Evolutionary conservation across 2,797 vertebrate species (phyloP).

Genomic region (Stomatorhinus walkeri): DNA sequence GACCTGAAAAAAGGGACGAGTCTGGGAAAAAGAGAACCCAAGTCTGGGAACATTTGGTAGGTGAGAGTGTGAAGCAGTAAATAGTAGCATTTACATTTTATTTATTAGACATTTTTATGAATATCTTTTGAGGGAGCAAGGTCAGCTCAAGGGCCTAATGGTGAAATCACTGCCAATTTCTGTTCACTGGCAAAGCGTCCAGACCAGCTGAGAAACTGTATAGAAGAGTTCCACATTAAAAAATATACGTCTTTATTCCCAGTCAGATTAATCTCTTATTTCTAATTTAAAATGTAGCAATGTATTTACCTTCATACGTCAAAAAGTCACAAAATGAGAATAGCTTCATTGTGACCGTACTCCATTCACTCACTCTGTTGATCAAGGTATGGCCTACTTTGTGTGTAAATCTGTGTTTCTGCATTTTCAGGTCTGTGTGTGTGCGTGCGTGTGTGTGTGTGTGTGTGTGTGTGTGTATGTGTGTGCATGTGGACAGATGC

Average conservation of each 20-base stretch:
- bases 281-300: neutral
- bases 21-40: neutral
- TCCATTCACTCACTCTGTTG: neutral
- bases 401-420: neutral
- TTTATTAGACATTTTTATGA: neutral
- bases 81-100: neutral
- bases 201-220: neutral
- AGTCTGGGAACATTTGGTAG: neutral
- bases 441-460: neutral
- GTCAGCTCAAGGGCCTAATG: neutral
- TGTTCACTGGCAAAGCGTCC: neutral
- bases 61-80: neutral
- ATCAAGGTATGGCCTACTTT: neutral
- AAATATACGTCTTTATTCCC: neutral
- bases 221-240: neutral
- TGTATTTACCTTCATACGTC: neutral
- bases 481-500: neutral
- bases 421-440: neutral
- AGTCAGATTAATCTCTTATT: neutral
- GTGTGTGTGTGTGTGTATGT: neutral
- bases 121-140: neutral
- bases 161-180: neutral
- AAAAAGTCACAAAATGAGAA: neutral
- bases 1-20: neutral
- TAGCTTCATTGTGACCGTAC: neutral